Conservation (phyloP, 1,140 invertebrate species). For the Pseudomyrmex cubaensis region DNA sequence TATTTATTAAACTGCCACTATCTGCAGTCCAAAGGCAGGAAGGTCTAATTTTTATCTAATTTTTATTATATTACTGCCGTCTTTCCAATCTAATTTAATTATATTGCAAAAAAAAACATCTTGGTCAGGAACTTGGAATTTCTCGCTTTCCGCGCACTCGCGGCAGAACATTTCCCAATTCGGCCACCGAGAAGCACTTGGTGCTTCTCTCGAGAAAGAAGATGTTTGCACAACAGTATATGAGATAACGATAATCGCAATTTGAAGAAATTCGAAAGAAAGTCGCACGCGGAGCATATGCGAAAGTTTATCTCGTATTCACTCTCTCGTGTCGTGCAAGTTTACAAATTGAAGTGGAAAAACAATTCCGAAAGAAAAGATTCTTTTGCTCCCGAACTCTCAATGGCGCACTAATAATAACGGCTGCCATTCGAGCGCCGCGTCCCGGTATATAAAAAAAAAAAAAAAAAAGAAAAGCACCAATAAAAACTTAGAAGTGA, state of each 20-base stretch:
- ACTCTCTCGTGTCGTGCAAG: not conserved
- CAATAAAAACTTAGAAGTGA: not conserved
- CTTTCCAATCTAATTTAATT: no score
- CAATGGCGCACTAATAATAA: not conserved
- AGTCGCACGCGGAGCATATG: not conserved
- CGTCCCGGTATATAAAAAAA: no score
- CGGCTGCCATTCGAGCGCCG: not conserved
- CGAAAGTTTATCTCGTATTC: not conserved
- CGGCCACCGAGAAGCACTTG: no score
- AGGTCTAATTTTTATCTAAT: no score
- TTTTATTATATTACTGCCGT: no score
- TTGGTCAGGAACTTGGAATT: no score
- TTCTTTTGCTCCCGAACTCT: not conserved
- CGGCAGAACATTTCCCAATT: no score
- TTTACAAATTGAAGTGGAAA: conserved; percentile 8
- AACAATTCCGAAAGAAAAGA: not conserved
- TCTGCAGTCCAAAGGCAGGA: no score
- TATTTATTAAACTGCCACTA: no score
- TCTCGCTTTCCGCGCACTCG: no score
- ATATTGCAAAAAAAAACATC: no score
- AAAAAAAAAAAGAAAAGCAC: not conserved
- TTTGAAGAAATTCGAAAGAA: conserved; percentile 8
- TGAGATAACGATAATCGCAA: not conserved
- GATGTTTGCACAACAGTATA: not conserved
- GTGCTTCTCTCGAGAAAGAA: no score